Base-by-base conservation (phyloP, 2,113 vertebrate genomes). In the Meleagris gallopavo region DNA sequence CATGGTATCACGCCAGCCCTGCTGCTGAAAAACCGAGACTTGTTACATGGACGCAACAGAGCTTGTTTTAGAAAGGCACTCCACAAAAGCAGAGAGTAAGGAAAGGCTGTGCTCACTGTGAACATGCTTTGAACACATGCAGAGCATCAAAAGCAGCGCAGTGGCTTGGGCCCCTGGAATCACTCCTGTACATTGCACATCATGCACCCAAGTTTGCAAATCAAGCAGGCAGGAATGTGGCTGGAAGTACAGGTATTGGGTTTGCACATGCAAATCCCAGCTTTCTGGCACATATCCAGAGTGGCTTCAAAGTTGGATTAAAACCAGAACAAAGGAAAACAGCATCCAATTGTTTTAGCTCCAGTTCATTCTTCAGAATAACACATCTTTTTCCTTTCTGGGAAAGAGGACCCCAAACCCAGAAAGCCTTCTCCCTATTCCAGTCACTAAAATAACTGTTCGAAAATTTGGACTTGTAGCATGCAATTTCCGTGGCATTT, bases 261-360 rank as follows among this genome's bases (percentile, higher is more conserved):
- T 86, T 65, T 93, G 72, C 87, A 65, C 40, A 20, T 54, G 79
- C 69, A 93, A 86, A 90, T 48, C 85, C 52, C 65, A 81, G 8
- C 40, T 29, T 78, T 24, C 76, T 89, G 88, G 88, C 77, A 46
- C 0, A 0, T 50, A 30, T 21, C 80, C 94, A 82, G 13, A 20
- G 30, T 24, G 8, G 13, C 32, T 79, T 54, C 38, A 34, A 76
- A 86, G 61, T n/a, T 24, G 21, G 90, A 76, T 89, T 94, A 78
- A 86, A 96, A 65, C 43, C 30, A 81, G 89, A 94, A 54, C 60
- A 52, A 91, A 79, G n/a, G 29, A 69, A 93, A 95, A 16, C 75
- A 94, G 62, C 40, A 78, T 76, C 65, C 83, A 76, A 62, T 38
- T 72, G 83, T 86, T 90, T 81, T 54, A 83, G 27, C 19, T 72